Evolutionary conservation across 2,113 vertebrate genomes (phyloP).

Genomic region (Symphodus melops): DNA sequence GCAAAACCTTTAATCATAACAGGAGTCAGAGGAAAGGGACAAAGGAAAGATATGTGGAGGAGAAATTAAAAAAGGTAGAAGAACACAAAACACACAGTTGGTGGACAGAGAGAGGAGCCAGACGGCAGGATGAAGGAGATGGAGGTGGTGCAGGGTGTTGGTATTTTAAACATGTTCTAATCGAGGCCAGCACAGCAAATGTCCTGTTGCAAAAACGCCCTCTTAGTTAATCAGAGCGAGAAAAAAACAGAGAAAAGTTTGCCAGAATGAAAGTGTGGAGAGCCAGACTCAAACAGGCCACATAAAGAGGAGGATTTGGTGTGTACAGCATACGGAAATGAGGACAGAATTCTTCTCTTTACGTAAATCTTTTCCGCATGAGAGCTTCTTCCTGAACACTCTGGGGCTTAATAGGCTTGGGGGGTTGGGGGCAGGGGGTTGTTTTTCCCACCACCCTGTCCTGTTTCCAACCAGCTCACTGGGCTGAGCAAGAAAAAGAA

Average conservation of each 20-base stretch:
- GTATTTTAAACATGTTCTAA: conserved; percentile 76
- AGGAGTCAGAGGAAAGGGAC: conserved; percentile 15
- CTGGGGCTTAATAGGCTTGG: conserved; percentile 52
- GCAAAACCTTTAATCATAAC: conserved; percentile 42
- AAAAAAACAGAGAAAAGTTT: conserved; percentile 32
- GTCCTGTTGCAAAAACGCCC: conserved; percentile 36
- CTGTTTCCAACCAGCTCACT: conserved; percentile 32
- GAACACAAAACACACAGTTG: conserved; percentile 18
- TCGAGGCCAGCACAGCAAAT: conserved; percentile 65
- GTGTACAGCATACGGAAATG: conserved; percentile 49
- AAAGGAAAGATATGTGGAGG: conserved; percentile 16
- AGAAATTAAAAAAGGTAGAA: conserved; percentile 14
- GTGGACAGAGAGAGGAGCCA: conserved; percentile 43
- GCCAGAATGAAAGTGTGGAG: conserved; percentile 41
- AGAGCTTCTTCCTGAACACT: conserved; percentile 45
- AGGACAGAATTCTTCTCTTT: conserved; percentile 48
- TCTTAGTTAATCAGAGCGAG: conserved; percentile 64
- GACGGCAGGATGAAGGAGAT: conserved; percentile 48
- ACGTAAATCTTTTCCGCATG: conserved; percentile 60
- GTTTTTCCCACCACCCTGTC: conserved; percentile 3
- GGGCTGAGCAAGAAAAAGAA: conserved; percentile 21
- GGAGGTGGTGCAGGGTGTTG: conserved; percentile 38
- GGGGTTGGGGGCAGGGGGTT: neutral
- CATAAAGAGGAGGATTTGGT: conserved; percentile 50
- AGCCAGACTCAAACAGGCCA: conserved; percentile 32